Base-by-base conservation (phyloP, 2,888 invertebrate species). In the Drosophila nr. fundita region DNA sequence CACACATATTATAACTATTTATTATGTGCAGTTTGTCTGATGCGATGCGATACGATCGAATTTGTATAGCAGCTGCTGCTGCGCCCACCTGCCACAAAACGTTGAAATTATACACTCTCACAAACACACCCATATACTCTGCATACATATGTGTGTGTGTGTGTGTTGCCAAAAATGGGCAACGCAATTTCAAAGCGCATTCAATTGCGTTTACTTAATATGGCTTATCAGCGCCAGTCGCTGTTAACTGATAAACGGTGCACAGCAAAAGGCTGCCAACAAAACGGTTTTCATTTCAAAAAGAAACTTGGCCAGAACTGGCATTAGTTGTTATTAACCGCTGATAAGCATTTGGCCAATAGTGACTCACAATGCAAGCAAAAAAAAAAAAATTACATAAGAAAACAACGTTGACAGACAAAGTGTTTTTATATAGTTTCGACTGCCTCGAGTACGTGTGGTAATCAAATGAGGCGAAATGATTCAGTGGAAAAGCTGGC, bases 21-120 rank as follows among this genome's bases (percentile, higher is more conserved):
- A 84, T 86, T 83, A 88, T 88, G 81, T 84, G 88, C 88, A 88
- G 88, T 84, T 88, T 84, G 88, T 88, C 86, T 71, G 55, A 58
- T 60, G 13, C 60, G 42, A 45, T 32, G n/a, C 68, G 63, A 49
- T 54, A 29, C 40, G 59, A 68, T 62, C 54, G 48, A 65, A 78
- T 74, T 61, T 61, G 66, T 54, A 68, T 68, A 52, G 55, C 34
- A 60, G 63, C 88, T 80, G 89, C 81, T 55, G 55, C 55, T 55
- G 55, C 87, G 89, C 85, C 85, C 85, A 85, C 85, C 85, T 88
- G 85, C 83, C 69, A 59, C 71, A 80, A 49, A 40, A 40, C 48
- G 58, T 68, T 60, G 60, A 60, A 45, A 45, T 27, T 24, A 24
- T 45, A n/a, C 62, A 54, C 29, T 53, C 24, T 5, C 52, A 53